Conservation (phyloP, 2,888 invertebrate genomes). For the Macaria notata region DNA sequence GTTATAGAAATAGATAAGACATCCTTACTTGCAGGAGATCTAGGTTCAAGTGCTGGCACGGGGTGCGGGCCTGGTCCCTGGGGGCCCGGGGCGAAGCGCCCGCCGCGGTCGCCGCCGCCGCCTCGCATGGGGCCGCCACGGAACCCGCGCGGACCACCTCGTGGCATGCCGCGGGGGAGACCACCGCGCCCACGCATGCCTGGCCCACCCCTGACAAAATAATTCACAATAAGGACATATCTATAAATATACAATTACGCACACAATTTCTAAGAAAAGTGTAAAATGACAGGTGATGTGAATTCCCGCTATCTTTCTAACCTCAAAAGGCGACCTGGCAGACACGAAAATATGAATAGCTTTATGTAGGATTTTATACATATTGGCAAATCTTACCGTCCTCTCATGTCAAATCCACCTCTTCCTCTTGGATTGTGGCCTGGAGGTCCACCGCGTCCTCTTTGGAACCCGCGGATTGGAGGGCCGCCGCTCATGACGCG, state of each 20-base stretch:
- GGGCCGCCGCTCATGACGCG: slow-evolving; percentile 57
- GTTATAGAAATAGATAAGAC: no score
- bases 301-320: slow-evolving; percentile 7
- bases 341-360: not conserved
- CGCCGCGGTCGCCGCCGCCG: slow-evolving; percentile 69
- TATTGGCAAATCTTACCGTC: slow-evolving; percentile 55
- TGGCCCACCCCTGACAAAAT: slow-evolving; percentile 53
- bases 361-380: not conserved
- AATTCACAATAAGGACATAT: slow-evolving; percentile 8
- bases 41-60: slow-evolving; percentile 73
- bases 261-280: no score
- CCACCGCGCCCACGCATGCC: slow-evolving; percentile 73
- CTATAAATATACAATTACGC: no score
- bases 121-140: slow-evolving; percentile 73
- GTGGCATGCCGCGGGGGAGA: slow-evolving; percentile 58
- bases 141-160: slow-evolving; percentile 70
- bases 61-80: slow-evolving; percentile 77
- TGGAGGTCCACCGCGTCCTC: slow-evolving; percentile 71
- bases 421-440: slow-evolving; percentile 57
- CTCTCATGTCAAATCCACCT: slow-evolving; percentile 75
- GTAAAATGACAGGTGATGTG: not conserved
- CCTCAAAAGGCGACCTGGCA: slow-evolving; percentile 3
- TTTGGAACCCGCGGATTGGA: slow-evolving; percentile 67
- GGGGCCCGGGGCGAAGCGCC: slow-evolving; percentile 70
- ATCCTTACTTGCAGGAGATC: slow-evolving; percentile 64